phyloP scores from a whole-genome alignment of 2,888 invertebrate species.

The Apotomis turbidana region DNA sequence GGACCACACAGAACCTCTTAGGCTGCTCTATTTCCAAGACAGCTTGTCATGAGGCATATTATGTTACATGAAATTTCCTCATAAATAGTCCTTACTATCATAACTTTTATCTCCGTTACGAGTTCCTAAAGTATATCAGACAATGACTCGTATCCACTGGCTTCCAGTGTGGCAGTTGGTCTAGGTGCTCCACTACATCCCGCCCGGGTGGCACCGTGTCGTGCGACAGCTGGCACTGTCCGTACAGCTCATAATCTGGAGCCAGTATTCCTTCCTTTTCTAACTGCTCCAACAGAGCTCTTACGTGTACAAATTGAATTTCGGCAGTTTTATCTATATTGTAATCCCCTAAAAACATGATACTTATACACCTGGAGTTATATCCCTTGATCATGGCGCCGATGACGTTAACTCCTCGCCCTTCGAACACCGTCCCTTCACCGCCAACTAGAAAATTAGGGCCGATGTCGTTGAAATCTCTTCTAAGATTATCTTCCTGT shows the following conservation, averaged over 20 bases:
- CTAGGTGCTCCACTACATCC: constrained; percentile 55
- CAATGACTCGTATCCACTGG: constrained; percentile 53
- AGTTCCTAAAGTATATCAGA: constrained; percentile 32
- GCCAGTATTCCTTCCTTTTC: constrained; percentile 55
- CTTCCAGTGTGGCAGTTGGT: constrained; percentile 62
- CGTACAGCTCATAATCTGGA: constrained; percentile 59
- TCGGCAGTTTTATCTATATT: constrained; percentile 49
- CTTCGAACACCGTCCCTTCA: constrained; percentile 70
- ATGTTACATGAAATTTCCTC: too few relatives aligned
- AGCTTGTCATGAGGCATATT: too few relatives aligned
- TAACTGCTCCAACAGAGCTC: constrained; percentile 57
- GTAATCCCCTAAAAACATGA: constrained; percentile 74
- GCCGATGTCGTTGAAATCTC: constrained; percentile 64
- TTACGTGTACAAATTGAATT: constrained; percentile 62
- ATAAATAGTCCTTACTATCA: too few relatives aligned
- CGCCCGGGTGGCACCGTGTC: constrained; percentile 60
- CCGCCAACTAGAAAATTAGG: constrained; percentile 72
- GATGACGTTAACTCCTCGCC: constrained; percentile 67
- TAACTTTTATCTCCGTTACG: background rate
- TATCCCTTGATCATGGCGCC: constrained; percentile 63
- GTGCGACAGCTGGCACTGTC: constrained; percentile 64
- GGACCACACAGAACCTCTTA: too few relatives aligned
- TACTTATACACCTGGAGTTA: constrained; percentile 61
- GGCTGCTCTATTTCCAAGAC: too few relatives aligned
- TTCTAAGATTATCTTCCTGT: constrained; percentile 60